Evolutionary conservation across 2,888 invertebrate genomes (phyloP).

Genomic region (Agonum fuliginosum): DNA sequence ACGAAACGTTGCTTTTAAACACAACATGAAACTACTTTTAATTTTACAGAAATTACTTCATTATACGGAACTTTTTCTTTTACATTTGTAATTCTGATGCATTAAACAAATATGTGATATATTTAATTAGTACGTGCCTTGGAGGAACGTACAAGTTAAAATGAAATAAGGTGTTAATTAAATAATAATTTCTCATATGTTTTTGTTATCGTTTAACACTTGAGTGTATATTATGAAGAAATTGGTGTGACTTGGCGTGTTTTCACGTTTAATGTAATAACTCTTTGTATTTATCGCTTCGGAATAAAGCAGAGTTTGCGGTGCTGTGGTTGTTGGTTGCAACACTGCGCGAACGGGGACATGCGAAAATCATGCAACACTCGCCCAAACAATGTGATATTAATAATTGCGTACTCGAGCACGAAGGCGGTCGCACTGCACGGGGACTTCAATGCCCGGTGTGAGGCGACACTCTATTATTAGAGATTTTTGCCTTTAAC

Average conservation of each 20-base stretch:
- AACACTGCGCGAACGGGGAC: slow-evolving; percentile 57
- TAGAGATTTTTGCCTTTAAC: slow-evolving; percentile 27
- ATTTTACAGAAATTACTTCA: slow-evolving; percentile 1
- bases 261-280: slow-evolving; percentile 54
- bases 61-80: slow-evolving; percentile 19
- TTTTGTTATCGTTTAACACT: slow-evolving; percentile 35
- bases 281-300: slow-evolving; percentile 55
- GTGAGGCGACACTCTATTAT: slow-evolving; percentile 37
- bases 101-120: not conserved
- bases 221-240: slow-evolving; percentile 21
- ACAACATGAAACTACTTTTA: slow-evolving; percentile 15
- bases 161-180: slow-evolving; percentile 21
- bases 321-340: slow-evolving; percentile 37
- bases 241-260: slow-evolving; percentile 38
- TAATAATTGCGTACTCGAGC: slow-evolving; percentile 58
- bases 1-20: not conserved
- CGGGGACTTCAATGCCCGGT: slow-evolving; percentile 33
- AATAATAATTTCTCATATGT: slow-evolving; percentile 23
- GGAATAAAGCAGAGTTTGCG: slow-evolving; percentile 44
- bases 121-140: not conserved
- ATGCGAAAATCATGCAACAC: slow-evolving; percentile 59
- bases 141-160: not conserved
- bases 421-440: slow-evolving; percentile 31
- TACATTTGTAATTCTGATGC: slow-evolving; percentile 9
- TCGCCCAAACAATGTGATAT: slow-evolving; percentile 57